A percentile compares a stretch with the other conserved stretches of the same genome.
Evolutionary conservation across 2,797 vertebrate species (phyloP).

Genomic region (Eutrigla gurnardus): DNA sequence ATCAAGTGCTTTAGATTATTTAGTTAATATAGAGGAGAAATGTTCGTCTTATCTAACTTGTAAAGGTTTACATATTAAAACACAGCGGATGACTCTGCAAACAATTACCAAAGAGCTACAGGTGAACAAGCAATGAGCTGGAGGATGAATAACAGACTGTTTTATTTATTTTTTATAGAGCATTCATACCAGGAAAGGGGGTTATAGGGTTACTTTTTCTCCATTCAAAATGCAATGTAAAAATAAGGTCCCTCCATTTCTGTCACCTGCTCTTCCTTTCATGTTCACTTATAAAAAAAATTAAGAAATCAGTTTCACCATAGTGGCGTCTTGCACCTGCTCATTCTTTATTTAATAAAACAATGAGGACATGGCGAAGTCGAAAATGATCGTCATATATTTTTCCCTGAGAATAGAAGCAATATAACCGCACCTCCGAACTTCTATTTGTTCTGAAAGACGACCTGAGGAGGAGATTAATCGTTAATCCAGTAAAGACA

Average conservation of each 20-base stretch:
- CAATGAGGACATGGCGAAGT: neutral
- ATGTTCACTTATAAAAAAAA: neutral
- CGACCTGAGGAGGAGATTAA: neutral
- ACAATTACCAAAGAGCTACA: neutral
- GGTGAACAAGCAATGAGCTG: neutral
- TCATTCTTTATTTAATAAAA: neutral
- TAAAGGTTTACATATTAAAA: neutral
- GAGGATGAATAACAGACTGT: neutral
- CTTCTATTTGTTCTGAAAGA: neutral
- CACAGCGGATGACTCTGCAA: neutral
- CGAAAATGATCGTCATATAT: neutral
- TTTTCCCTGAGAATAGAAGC: neutral
- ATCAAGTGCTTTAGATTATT: constrained; percentile 4
- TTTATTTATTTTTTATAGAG: neutral
- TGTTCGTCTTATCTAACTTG: constrained; percentile 9
- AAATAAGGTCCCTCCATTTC: constrained; percentile 4
- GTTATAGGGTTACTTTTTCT: neutral
- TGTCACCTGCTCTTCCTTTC: neutral
- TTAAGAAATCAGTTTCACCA: neutral
- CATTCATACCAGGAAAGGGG: neutral
- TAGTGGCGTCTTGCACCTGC: constrained; percentile 5
- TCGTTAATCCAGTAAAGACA: neutral
- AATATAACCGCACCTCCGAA: neutral
- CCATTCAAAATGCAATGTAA: neutral
- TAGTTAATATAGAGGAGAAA: neutral